Evolutionary conservation across 1,140 invertebrate genomes (phyloP), one percentile per base, ranked within the genome.

Genomic region (Drosophila rhopaloa): DNA sequence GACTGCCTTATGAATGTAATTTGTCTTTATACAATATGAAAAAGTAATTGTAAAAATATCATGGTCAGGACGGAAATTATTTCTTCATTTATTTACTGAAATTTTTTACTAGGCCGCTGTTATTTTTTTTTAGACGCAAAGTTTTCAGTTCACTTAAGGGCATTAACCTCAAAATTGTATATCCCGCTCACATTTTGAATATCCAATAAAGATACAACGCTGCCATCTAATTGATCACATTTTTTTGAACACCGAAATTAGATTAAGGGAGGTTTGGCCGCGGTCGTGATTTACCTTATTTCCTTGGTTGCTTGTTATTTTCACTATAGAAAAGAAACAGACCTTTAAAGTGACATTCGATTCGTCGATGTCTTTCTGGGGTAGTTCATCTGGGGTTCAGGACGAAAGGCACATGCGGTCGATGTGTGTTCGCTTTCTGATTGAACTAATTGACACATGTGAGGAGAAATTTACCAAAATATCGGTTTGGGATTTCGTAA

Each of bases 381-480:
- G 48, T 62, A 47, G 35, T 35, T 50, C 37, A 37, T 10, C 41
- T 8, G 61, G 61, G 66, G 44, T 67, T 53, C 38, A n/a, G 38
- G 11, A n/a, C 38, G 4, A 6, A 10, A n/a, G 65, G 48, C 44
- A 73, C 37, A 75, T 88, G 80, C 56, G 80, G 80, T 84, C 59
- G 72, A 60, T 75, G 60, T 77, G 62, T 70, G 53, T 54, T 71
- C 51, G 62, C 58, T 55, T 61, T 66, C 50, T 89, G 80, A 88
- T 88, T 88, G 74, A 88, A 88, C 84, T 88, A 89, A 89, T 89
- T 89, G 84, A 81, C 84, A 89, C 72, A 89, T 89, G 76, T 60
- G 76, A 24, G 56, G 48, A 62, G 68, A 63, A 51, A 61, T 53
- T 38, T 47, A 46, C 29, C 56, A 48, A 66, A 51, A 86, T 66